phyloP scores from a whole-genome alignment of 2,797 vertebrate genomes.

The Catharus ustulatus region DNA sequence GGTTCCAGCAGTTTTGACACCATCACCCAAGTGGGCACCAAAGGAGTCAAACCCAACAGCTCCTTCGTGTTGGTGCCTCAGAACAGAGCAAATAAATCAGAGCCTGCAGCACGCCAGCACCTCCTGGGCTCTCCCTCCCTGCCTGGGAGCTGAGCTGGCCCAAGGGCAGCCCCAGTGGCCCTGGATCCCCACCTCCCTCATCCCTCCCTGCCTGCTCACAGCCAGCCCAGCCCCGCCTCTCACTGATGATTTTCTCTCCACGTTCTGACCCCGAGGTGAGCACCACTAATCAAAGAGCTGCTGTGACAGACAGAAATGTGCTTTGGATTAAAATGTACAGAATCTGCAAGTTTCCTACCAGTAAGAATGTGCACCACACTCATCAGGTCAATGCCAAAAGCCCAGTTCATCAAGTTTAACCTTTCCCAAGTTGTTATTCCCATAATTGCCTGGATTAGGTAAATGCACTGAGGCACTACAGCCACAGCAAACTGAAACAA shows the following conservation, averaged over 20 bases:
- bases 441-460: constrained; percentile 47
- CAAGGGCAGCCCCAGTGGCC: neutral
- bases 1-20: accelerated
- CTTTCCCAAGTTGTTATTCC: constrained; percentile 13
- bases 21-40: accelerated
- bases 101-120: neutral
- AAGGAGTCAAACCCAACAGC: neutral
- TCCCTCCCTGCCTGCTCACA: neutral
- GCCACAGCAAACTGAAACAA: neutral
- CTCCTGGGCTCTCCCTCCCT: accelerated
- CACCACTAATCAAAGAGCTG: constrained; percentile 45
- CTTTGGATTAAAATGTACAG: constrained; percentile 33
- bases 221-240: neutral
- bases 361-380: neutral
- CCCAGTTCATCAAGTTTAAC: constrained; percentile 26
- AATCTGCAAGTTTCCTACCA: constrained; percentile 3
- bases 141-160: neutral
- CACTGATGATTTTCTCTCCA: constrained; percentile 16
- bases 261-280: constrained; percentile 21
- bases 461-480: neutral
- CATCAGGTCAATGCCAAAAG: constrained; percentile 27
- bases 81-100: accelerated
- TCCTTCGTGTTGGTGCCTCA: neutral
- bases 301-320: constrained; percentile 42
- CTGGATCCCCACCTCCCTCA: accelerated